phyloP scores from a whole-genome alignment of 2,888 invertebrate species.

The Orchestes rusci region DNA sequence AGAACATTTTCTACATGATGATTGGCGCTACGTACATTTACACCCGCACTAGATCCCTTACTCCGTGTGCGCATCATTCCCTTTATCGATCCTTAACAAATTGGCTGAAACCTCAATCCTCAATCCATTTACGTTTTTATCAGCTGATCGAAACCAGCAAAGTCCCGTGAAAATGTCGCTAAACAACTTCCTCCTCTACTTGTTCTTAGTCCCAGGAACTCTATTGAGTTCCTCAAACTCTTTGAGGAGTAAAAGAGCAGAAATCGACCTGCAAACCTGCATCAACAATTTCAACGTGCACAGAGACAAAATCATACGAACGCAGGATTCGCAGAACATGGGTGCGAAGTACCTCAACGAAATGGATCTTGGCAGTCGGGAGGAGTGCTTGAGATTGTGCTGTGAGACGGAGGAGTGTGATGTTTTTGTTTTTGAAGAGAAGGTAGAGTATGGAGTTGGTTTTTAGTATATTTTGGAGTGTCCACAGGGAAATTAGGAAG shows the following conservation, averaged over 20 bases:
- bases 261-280: conserved; percentile 60
- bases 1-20: too few species aligned
- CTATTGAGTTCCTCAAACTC: too few species aligned
- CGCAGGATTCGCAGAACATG: conserved; percentile 80
- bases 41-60: too few species aligned
- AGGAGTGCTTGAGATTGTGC: conserved; percentile 79
- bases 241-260: conserved; percentile 34
- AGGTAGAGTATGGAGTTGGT: conserved; percentile 49
- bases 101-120: too few species aligned
- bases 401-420: conserved; percentile 83
- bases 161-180: too few species aligned
- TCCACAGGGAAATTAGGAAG: background rate
- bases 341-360: conserved; percentile 86
- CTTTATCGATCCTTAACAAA: too few species aligned
- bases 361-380: conserved; percentile 69
- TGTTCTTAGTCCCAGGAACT: too few species aligned
- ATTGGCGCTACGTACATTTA: too few species aligned
- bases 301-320: conserved; percentile 82
- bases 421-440: conserved; percentile 88
- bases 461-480: background rate
- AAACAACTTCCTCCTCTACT: too few species aligned
- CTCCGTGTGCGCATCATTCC: too few species aligned
- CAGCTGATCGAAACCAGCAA: too few species aligned
- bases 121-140: too few species aligned
- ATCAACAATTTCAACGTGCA: conserved; percentile 76